Conservation (phyloP, 1,140 invertebrate genomes). For the Ceratitis capitata region DNA sequence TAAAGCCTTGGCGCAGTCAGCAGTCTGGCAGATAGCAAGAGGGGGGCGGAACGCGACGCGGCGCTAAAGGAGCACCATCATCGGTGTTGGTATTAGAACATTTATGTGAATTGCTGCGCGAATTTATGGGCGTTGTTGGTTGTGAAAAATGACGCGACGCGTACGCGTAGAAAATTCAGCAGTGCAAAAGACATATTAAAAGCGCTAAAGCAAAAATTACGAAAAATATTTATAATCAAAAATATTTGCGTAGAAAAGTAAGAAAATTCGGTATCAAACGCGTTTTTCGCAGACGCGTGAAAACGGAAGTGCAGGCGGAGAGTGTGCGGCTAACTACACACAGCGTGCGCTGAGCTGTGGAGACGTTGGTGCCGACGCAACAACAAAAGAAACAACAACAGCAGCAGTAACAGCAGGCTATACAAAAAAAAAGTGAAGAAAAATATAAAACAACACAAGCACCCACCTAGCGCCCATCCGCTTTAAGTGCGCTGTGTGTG, state of each 20-base stretch:
- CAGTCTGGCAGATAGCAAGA: not conserved
- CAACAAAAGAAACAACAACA: not conserved
- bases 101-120: conserved; percentile 10
- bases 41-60: not conserved
- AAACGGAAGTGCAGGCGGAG: conserved; percentile 26
- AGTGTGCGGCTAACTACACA: not conserved
- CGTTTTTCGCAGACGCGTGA: not conserved
- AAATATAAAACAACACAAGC: too few species aligned
- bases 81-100: not conserved
- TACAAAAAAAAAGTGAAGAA: too few species aligned
- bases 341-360: not conserved
- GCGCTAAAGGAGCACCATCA: not conserved
- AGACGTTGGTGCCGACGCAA: not conserved
- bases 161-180: not conserved
- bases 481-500: too few species aligned
- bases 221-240: not conserved
- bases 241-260: not conserved
- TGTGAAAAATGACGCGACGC: conserved; percentile 18
- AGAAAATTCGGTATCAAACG: not conserved
- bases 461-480: too few species aligned
- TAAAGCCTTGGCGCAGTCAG: not conserved
- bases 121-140: conserved; percentile 35
- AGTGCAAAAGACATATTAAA: not conserved
- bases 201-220: not conserved
- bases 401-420: not conserved